These are phyloP conservation scores for Caiman crocodilus DNA, from an alignment of 2,797 vertebrate genomes.

Conservation along the genomic window DNA sequence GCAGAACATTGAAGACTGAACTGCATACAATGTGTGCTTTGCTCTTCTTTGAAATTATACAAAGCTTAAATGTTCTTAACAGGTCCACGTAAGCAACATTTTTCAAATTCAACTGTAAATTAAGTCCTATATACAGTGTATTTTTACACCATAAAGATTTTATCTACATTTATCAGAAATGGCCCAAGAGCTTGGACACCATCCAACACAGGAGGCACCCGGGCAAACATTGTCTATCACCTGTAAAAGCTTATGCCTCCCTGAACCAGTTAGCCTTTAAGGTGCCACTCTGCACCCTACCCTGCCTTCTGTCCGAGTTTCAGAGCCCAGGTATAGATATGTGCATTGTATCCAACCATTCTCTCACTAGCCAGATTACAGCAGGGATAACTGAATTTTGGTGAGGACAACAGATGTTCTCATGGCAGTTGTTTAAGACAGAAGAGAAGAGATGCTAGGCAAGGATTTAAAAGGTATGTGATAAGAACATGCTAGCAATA, in stretches of 20 bases:
- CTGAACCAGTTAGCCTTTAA: no score
- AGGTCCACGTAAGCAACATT: rapidly evolving
- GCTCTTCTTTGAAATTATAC: background rate
- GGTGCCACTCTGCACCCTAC: no score
- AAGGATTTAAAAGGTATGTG: background rate
- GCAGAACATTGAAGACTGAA: background rate
- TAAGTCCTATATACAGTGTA: background rate
- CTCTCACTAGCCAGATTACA: background rate
- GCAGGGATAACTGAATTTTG: rapidly evolving
- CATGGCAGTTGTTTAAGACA: background rate
- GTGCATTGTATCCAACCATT: background rate
- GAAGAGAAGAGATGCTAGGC: background rate
- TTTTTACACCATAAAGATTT: background rate
- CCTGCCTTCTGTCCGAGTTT: background rate
- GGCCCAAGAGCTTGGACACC: rapidly evolving
- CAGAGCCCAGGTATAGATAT: background rate
- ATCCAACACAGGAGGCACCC: background rate
- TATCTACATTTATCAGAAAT: background rate
- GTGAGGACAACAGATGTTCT: background rate
- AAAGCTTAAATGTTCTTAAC: rapidly evolving
- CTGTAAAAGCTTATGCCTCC: background rate
- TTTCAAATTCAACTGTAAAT: background rate
- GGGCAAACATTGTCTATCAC: background rate
- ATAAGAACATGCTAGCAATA: rapidly evolving
- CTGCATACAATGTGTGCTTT: rapidly evolving